Conservation (phyloP, 1,140 invertebrate species). For the Lerema accius region DNA sequence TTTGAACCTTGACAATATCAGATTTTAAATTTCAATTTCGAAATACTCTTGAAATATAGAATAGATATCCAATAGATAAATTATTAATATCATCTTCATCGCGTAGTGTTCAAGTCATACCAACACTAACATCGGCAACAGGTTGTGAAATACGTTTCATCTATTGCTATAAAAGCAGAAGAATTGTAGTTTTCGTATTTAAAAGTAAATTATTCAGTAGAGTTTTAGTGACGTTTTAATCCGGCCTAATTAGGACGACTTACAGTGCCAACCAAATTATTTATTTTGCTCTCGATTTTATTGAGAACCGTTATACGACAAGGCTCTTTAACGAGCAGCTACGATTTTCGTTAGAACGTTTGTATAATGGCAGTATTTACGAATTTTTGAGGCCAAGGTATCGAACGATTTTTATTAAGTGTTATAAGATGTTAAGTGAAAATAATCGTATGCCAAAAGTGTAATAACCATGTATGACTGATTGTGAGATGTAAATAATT, state of each 20-base stretch:
- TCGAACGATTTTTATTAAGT: slow-evolving; percentile 41
- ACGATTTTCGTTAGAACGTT: not conserved
- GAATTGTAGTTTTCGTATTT: slow-evolving; percentile 40
- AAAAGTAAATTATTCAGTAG: slow-evolving; percentile 42
- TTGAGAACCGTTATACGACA: slow-evolving; percentile 29
- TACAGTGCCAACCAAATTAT: slow-evolving; percentile 62
- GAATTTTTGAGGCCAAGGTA: slow-evolving; percentile 16
- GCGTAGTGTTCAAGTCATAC: slow-evolving; percentile 26
- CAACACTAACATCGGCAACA: slow-evolving; percentile 54
- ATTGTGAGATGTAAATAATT: slow-evolving; percentile 80
- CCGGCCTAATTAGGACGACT: slow-evolving; percentile 63
- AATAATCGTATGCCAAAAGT: slow-evolving; percentile 75
- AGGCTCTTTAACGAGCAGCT: slow-evolving; percentile 16
- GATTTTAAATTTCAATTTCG: slow-evolving; percentile 63
- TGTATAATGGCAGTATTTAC: slow-evolving; percentile 1
- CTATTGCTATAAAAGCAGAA: slow-evolving; percentile 41
- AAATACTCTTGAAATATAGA: slow-evolving; percentile 16
- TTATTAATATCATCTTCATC: slow-evolving; percentile 24
- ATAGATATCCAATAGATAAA: slow-evolving; percentile 24
- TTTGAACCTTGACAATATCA: slow-evolving; percentile 75
- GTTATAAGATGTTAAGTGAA: slow-evolving; percentile 45
- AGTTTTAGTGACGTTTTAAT: slow-evolving; percentile 63
- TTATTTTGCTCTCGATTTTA: slow-evolving; percentile 57
- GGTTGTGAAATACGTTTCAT: slow-evolving; percentile 72
- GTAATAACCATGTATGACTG: slow-evolving; percentile 73